Conservation (phyloP, 1,140 invertebrate genomes). For the Oreohelix idahoensis region DNA sequence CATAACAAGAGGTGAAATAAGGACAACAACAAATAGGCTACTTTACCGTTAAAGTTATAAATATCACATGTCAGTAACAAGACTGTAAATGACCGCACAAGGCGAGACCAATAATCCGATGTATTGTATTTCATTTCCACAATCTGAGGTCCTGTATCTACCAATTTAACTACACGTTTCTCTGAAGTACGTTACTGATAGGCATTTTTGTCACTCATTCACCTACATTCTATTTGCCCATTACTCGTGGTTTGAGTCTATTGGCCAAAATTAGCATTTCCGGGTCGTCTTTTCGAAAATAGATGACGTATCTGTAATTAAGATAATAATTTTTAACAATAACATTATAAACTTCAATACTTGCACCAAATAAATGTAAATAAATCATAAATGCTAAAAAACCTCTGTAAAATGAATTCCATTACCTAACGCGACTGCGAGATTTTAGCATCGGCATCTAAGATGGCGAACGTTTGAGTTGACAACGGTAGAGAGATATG, state of each 20-base stretch:
- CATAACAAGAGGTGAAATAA: no score
- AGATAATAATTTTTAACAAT: background rate
- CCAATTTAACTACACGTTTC: background rate
- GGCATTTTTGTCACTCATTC: background rate
- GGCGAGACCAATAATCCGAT: constrained; percentile 31
- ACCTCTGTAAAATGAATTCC: no score
- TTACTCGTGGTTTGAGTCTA: constrained; percentile 58
- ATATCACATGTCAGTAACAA: constrained; percentile 49
- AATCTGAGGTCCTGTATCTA: background rate
- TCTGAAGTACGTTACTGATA: background rate
- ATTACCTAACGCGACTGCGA: background rate
- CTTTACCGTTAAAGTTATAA: constrained; percentile 45
- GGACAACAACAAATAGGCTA: no score
- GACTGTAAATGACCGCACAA: constrained; percentile 46
- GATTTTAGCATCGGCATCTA: constrained; percentile 36
- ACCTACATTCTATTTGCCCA: background rate
- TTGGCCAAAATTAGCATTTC: constrained; percentile 50
- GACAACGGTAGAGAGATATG: constrained; percentile 41
- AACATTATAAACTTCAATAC: no score
- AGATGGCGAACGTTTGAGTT: constrained; percentile 55
- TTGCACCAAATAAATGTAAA: no score
- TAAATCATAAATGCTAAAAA: no score
- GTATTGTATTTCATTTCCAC: constrained; percentile 30
- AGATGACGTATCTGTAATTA: constrained; percentile 25
- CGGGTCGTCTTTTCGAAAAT: constrained; percentile 35